Base-by-base conservation (phyloP, 2,888 invertebrate genomes). In the Acrocyrtus sp. region DNA sequence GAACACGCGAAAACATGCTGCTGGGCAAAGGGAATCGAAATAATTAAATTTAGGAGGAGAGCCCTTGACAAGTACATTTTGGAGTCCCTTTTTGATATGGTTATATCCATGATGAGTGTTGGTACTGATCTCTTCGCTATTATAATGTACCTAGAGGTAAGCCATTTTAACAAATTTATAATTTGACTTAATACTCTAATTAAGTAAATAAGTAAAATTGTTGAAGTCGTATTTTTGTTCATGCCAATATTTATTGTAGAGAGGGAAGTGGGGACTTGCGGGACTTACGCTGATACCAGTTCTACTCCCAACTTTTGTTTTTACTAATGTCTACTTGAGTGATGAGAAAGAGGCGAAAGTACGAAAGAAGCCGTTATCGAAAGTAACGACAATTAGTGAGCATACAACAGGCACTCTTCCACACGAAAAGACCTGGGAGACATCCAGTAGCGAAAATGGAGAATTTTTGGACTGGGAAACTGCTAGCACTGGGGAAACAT, bases 291-390 rank as follows among this genome's bases (percentile, higher is more conserved):
- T 47, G 17, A 41, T 80, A 50, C 80, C 80, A 0, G 73, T 80
- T 0, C 61, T 80, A 24, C 67, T 80, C 1, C 80, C 80, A 3
- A 78, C 80, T 1, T 65, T 73, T 1, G 77, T 80, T 8, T 80
- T 80, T 47, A 78, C 80, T 0, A 78, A 80, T 47, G 77, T 80
- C 2, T 80, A 80, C 57, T 57, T 80, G 43, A 47, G 61, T 0
- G 78, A 80, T 51, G 74, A 72, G 17, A 70, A 26, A 34, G 22
- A 73, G 27, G 70, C 2, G 22, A 21, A 17, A 50, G 39, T 39
- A 41, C 15, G 10, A 39, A 39, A 4, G 27, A 27, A 21, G 26
- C 27, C 4, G 29, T 19, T 21, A 39, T 22, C 39, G 4, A 1
- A 3, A 41, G 15, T 19, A 41, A 1, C 12, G 43, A 21, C 56